Base-by-base conservation (phyloP, 1,140 invertebrate species). In the Lycorma delicatula region DNA sequence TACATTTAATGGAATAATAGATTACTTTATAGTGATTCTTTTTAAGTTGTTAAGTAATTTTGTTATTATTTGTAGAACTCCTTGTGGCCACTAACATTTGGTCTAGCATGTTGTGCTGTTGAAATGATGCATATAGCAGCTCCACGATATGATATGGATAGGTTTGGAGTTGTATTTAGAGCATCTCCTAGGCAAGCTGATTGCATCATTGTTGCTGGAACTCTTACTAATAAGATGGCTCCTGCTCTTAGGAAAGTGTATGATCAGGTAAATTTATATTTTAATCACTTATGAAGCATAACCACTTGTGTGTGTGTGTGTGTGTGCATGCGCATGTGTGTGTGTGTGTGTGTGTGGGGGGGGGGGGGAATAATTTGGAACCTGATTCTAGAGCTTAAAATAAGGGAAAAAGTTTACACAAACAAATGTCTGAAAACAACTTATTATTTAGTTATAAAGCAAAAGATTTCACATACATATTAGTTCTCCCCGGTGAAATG, bases 81-180 rank as follows among this genome's bases (percentile, higher is more conserved):
- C 0, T 70, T 96, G 5, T 98, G 93, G 96, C 96, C 94, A 1
- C 77, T 97, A 74, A 98, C 93, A 25, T 98, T 98, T 76, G 95
- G 95, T 62, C 72, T 98, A 61, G 94, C 95, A 0, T 98, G 95
- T 66, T 98, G 95, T 78, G 94, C 95, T 60, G 93, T 98, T 0
- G 95, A 98, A 76, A 99, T 99, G 97, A 99, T 99, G 97, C 97
- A 99, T 75, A 94, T 98, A 58, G 97, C 96, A 61, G 95, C 94
- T 38, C 93, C 96, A 5, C 78, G 95, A 63, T 98, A 98, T 69
- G 96, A 98, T 68, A 97, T 98, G 92, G 95, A 96, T 76, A 78
- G 93, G 60, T 89, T 79, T 71, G 86, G 96, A 65, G 91, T 98
- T 26, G 92, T 98, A 2, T 99, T 98, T 72, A 78, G 97, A 70